phyloP scores from a whole-genome alignment of 2,113 vertebrate genomes.

The Callorhinus ursinus region DNA sequence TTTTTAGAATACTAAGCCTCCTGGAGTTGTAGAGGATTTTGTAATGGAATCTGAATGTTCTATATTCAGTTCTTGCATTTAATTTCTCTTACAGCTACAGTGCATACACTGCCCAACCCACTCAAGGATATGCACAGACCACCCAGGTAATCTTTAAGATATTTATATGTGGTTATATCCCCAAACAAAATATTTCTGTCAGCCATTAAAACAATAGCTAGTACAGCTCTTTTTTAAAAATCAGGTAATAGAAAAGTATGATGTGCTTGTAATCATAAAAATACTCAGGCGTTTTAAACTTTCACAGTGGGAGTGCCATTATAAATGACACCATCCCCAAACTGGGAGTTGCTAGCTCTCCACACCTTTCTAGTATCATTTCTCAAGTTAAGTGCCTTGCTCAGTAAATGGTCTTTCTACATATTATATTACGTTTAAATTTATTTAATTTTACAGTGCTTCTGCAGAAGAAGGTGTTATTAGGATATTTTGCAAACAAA shows the following conservation, averaged over 20 bases:
- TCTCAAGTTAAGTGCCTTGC: background rate
- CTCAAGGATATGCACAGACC: slow-evolving; percentile 95
- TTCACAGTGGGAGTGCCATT: background rate
- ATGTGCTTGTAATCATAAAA: slow-evolving; percentile 5
- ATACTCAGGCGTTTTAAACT: slow-evolving; percentile 7
- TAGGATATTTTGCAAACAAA: background rate
- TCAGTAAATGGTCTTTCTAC: background rate
- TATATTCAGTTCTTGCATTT: slow-evolving; percentile 52
- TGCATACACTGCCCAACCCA: slow-evolving; percentile 95
- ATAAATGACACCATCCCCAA: background rate
- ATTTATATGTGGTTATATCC: background rate
- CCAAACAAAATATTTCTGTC: slow-evolving; percentile 6
- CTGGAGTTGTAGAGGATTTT: background rate
- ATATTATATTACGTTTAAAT: background rate
- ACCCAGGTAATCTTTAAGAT: slow-evolving; percentile 90
- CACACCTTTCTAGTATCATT: background rate
- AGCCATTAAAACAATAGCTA: background rate
- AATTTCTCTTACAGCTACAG: slow-evolving; percentile 91
- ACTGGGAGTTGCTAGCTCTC: background rate
- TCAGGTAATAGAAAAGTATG: background rate
- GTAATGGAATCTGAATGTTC: slow-evolving; percentile 26
- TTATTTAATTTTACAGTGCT: background rate
- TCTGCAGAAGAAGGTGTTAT: background rate
- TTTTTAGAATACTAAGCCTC: background rate
- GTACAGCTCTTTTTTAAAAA: background rate